Conservation (phyloP, 1,140 invertebrate genomes). For the Catajapyx aquilonaris region DNA sequence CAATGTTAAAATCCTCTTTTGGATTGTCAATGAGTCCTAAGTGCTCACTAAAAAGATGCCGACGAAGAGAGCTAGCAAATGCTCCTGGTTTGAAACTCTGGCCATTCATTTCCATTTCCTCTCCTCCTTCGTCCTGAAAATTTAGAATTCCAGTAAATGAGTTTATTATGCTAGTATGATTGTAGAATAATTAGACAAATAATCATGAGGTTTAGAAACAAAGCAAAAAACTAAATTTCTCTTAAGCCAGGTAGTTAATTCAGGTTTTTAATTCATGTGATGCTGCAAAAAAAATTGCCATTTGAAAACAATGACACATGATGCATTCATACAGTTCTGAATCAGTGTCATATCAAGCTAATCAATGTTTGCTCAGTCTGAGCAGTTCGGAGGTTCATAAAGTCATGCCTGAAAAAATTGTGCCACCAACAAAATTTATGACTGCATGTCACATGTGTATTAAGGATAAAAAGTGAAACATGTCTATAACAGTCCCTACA, state of each 20-base stretch:
- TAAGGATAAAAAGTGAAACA: too few species aligned
- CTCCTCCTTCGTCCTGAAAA: constrained; percentile 53
- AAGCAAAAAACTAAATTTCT: neutral
- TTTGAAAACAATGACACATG: too few species aligned
- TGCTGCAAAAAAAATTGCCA: too few species aligned
- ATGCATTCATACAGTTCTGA: too few species aligned
- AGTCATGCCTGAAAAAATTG: neutral
- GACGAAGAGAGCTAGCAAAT: constrained; percentile 63
- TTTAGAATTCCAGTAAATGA: neutral
- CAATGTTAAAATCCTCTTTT: constrained; percentile 32
- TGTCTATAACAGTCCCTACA: neutral
- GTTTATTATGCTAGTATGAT: neutral
- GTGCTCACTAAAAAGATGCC: constrained; percentile 77
- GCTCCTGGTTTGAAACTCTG: constrained; percentile 53
- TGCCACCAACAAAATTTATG: neutral
- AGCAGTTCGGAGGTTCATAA: too few species aligned
- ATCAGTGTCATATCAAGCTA: too few species aligned
- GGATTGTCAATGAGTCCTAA: constrained; percentile 33
- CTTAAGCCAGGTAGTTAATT: neutral
- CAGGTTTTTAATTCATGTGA: neutral
- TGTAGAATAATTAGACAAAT: neutral
- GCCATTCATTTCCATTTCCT: constrained; percentile 58
- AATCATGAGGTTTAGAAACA: neutral
- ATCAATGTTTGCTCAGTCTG: too few species aligned
- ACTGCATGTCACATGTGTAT: too few species aligned